These are phyloP conservation scores for Shinisaurus crocodilurus DNA, from an alignment of 2,113 vertebrate species.

Conservation along the genomic window DNA sequence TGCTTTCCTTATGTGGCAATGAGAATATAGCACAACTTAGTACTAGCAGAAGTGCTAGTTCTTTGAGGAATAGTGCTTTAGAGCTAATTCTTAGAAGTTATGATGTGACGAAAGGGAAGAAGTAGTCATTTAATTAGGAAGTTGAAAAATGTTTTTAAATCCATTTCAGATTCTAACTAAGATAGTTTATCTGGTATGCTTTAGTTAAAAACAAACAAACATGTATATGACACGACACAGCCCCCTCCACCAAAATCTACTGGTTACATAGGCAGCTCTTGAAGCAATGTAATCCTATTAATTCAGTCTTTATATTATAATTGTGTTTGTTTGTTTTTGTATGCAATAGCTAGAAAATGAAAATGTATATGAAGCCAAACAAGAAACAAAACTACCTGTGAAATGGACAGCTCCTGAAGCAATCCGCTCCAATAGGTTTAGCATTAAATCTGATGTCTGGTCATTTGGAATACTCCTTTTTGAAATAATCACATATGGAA, in stretches of 20 bases:
- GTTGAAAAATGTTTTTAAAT: neutral
- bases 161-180: neutral
- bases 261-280: neutral
- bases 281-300: neutral
- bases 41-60: neutral
- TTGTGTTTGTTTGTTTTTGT: constrained; percentile 51
- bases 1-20: neutral
- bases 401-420: constrained; percentile 98
- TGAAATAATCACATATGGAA: constrained; percentile 95
- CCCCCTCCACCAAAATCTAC: neutral
- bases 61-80: neutral
- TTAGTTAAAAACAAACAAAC: neutral
- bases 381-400: constrained; percentile 91
- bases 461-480: constrained; percentile 94
- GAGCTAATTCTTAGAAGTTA: neutral
- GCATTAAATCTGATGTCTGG: constrained; percentile 96
- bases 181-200: neutral
- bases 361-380: constrained; percentile 84
- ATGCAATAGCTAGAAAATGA: constrained; percentile 82
- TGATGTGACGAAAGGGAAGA: neutral
- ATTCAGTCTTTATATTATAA: neutral
- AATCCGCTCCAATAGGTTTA: constrained; percentile 84
- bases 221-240: neutral
- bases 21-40: neutral
- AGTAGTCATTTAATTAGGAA: neutral